Evolutionary conservation across 2,113 vertebrate genomes (phyloP).

Genomic region (Dendrocopos noguchii): DNA sequence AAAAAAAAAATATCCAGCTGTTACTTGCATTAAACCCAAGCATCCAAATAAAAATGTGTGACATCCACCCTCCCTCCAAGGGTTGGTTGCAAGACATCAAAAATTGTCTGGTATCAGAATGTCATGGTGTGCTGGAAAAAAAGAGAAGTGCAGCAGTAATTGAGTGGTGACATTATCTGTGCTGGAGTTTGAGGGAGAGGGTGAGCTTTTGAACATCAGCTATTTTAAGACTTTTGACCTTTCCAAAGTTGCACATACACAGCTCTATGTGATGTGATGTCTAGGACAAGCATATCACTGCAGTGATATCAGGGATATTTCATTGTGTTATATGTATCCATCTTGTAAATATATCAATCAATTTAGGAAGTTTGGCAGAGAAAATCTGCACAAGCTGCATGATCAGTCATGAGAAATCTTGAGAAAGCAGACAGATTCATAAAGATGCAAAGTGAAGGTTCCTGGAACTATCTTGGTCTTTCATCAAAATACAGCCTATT

Average conservation of each 20-base stretch:
- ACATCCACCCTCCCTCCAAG: constrained; percentile 4
- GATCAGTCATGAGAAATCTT: background rate
- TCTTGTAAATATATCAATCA: background rate
- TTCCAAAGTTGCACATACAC: background rate
- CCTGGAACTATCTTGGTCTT: background rate
- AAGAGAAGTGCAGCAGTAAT: background rate
- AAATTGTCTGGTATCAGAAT: constrained; percentile 12
- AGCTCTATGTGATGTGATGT: background rate
- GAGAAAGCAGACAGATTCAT: background rate
- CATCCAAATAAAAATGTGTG: constrained; percentile 15
- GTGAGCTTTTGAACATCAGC: constrained; percentile 11
- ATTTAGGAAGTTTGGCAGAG: background rate
- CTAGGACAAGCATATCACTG: background rate
- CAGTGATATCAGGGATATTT: background rate
- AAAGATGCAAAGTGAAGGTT: background rate
- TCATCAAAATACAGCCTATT: background rate
- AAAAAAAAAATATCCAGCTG: constrained; percentile 39
- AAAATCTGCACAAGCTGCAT: background rate
- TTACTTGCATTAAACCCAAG: background rate
- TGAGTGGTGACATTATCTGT: constrained; percentile 10
- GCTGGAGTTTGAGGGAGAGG: background rate
- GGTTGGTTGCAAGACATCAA: background rate
- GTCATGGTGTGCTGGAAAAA: background rate
- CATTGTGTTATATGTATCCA: background rate
- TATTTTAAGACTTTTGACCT: constrained; percentile 61